Conservation (phyloP, 2,113 vertebrate species). For the Paraplagusia blochii region DNA sequence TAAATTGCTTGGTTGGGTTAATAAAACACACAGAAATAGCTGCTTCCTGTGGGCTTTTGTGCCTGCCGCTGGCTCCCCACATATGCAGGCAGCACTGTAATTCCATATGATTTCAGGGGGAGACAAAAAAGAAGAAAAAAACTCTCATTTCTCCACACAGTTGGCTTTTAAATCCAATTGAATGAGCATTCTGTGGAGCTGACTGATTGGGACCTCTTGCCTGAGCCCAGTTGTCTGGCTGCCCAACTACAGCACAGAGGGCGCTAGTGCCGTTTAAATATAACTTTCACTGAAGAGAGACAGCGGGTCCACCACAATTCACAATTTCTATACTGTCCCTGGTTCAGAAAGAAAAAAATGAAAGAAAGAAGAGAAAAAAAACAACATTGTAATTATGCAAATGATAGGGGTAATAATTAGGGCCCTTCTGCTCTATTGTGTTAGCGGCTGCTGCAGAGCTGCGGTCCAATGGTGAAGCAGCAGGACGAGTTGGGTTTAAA, state of each 20-base stretch:
- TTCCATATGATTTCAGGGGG: slow-evolving; percentile 97
- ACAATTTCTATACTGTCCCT: slow-evolving; percentile 76
- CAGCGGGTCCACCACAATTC: slow-evolving; percentile 77
- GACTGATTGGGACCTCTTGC: slow-evolving; percentile 81
- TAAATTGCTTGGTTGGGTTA: slow-evolving; percentile 99
- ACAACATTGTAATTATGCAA: slow-evolving; percentile 79
- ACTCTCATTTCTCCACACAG: slow-evolving; percentile 99
- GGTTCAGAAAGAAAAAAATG: slow-evolving; percentile 53
- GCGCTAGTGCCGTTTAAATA: slow-evolving; percentile 85
- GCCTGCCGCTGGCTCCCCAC: slow-evolving; percentile 88
- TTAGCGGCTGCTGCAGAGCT: slow-evolving; percentile 50
- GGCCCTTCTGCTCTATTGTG: slow-evolving; percentile 71
- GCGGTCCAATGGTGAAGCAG: slow-evolving; percentile 52
- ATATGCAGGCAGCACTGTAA: slow-evolving; percentile 98
- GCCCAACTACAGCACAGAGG: slow-evolving; percentile 80
- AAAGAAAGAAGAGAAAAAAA: slow-evolving; percentile 10
- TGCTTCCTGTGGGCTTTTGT: slow-evolving; percentile 99
- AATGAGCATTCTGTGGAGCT: slow-evolving; percentile 89
- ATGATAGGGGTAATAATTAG: slow-evolving; percentile 79
- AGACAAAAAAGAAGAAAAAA: slow-evolving; percentile 78
- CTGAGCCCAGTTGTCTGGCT: slow-evolving; percentile 79
- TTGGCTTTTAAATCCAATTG: slow-evolving; percentile 98
- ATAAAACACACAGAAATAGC: slow-evolving; percentile 99
- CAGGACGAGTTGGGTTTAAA: slow-evolving; percentile 47
- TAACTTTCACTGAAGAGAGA: slow-evolving; percentile 79